Evolutionary conservation across 2,797 vertebrate species (phyloP).

Genomic region (Kryptopterus vitreolus): DNA sequence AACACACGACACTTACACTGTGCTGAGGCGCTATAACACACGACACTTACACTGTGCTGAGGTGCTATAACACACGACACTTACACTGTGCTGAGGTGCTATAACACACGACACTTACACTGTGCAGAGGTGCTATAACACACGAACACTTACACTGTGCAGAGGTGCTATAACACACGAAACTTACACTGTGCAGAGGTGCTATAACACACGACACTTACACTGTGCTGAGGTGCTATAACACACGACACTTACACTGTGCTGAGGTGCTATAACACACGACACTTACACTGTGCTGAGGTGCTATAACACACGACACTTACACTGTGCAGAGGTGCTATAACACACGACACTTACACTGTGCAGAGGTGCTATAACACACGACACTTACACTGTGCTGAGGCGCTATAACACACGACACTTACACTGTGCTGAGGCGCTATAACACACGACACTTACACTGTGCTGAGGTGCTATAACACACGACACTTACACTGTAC

Average conservation of each 20-base stretch:
- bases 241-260: background rate
- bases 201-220: background rate
- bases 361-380: too few species aligned
- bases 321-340: too few species aligned
- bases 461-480: too few species aligned
- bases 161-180: background rate
- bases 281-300: background rate
- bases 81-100: too few species aligned
- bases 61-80: background rate
- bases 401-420: background rate
- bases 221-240: too few species aligned
- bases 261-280: background rate
- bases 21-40: background rate
- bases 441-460: background rate
- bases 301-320: background rate
- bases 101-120: background rate
- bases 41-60: background rate
- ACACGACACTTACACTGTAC: background rate
- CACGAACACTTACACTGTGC: too few species aligned
- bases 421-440: too few species aligned
- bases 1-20: background rate
- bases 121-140: too few species aligned
- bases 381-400: background rate
- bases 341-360: background rate
- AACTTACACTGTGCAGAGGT: too few species aligned